Conservation (phyloP, 1,140 invertebrate species). For the Euwallacea similis region DNA sequence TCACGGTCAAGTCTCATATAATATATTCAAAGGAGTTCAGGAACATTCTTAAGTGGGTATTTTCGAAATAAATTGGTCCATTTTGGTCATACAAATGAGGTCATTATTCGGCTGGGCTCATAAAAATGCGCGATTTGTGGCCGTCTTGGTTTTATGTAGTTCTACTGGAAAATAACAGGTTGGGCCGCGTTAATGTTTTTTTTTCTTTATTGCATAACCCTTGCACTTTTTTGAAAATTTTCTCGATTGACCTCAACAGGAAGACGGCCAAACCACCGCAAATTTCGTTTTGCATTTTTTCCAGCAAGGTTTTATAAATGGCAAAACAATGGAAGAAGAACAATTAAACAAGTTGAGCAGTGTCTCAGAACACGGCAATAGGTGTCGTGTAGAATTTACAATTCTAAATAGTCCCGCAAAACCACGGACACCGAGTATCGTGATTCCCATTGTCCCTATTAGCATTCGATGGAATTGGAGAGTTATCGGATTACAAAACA, state of each 20-base stretch:
- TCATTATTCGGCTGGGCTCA: conserved; percentile 6
- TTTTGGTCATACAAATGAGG: conserved; percentile 23
- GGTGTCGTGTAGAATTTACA: conserved; percentile 28
- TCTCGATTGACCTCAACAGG: too few relatives aligned
- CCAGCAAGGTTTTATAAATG: not conserved
- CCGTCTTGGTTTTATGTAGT: not conserved
- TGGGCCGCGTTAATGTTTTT: too few relatives aligned
- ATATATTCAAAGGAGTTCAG: conserved; percentile 14
- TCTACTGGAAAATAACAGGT: too few relatives aligned
- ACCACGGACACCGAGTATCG: conserved; percentile 23
- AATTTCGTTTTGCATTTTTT: too few relatives aligned
- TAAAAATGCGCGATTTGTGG: conserved; percentile 12
- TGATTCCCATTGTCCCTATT: conserved; percentile 20
- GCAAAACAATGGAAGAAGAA: conserved; percentile 14
- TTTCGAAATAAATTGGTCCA: conserved; percentile 20
- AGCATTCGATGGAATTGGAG: conserved; percentile 12
- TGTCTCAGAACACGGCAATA: conserved; percentile 19
- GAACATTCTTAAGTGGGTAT: conserved; percentile 16
- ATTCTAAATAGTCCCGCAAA: conserved; percentile 18
- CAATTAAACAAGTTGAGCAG: conserved; percentile 28
- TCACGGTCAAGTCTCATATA: conserved; percentile 5
- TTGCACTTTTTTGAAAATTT: too few relatives aligned
- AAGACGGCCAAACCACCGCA: too few relatives aligned
- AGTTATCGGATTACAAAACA: conserved; percentile 12
- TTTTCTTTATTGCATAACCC: too few relatives aligned